Percentiles rank a stretch among this genome's conserved stretches.
These are phyloP conservation scores for Sebastes cheni DNA, from an alignment of 2,797 vertebrate species.

Conservation along the genomic window DNA sequence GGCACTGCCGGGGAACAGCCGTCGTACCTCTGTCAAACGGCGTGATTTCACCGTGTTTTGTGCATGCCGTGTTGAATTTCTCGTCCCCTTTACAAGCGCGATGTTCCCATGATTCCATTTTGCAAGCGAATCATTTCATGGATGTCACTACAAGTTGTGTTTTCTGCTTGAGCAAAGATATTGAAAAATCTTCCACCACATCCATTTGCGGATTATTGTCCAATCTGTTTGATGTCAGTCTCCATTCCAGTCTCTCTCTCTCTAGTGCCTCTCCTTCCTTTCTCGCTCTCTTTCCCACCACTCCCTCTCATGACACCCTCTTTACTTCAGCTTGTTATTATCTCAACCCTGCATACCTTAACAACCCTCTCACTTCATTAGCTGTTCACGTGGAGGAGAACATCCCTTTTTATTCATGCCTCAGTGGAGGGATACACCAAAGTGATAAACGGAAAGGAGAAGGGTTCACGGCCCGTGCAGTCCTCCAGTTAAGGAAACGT, in stretches of 20 bases:
- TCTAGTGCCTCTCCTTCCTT: conserved; percentile 4
- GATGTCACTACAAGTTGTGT: conserved; percentile 58
- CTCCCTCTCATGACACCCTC: neutral
- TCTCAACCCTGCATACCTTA: conserved; percentile 43
- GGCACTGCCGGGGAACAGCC: neutral
- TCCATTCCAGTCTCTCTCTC: conserved; percentile 35
- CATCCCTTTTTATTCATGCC: conserved; percentile 49
- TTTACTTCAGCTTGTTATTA: conserved; percentile 45
- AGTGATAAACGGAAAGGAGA: conserved; percentile 38
- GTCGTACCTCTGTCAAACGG: conserved; percentile 13
- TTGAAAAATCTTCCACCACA: conserved; percentile 59
- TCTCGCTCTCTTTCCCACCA: neutral
- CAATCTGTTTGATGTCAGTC: conserved; percentile 64
- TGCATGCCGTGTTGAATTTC: conserved; percentile 18
- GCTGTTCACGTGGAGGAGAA: conserved; percentile 29
- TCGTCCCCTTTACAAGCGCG: neutral
- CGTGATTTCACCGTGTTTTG: conserved; percentile 38
- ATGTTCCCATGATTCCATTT: conserved; percentile 58
- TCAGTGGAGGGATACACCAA: conserved; percentile 36
- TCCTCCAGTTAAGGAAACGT: conserved; percentile 31
- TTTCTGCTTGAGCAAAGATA: conserved; percentile 64
- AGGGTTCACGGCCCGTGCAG: conserved; percentile 4
- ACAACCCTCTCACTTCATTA: conserved; percentile 58
- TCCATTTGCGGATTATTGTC: conserved; percentile 69
- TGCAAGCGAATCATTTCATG: conserved; percentile 58